phyloP scores from a whole-genome alignment of 2,797 vertebrate species.

The Sebastes oblongus region DNA sequence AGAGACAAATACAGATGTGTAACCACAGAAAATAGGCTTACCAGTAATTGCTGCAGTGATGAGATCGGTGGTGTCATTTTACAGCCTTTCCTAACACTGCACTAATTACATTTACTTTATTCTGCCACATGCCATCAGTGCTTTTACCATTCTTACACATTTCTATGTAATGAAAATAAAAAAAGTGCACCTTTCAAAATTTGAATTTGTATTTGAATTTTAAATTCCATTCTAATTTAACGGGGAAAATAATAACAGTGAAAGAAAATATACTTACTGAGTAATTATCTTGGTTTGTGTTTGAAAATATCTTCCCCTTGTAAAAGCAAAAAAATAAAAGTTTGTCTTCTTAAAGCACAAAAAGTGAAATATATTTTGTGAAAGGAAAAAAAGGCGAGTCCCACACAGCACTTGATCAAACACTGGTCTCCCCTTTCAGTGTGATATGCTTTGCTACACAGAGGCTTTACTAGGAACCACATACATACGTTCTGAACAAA shows the following conservation, averaged over 20 bases:
- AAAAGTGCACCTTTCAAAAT: conserved; percentile 32
- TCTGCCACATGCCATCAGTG: conserved; percentile 41
- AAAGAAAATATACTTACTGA: conserved; percentile 68
- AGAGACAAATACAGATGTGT: not conserved
- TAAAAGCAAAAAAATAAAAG: conserved; percentile 15
- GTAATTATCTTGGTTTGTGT: conserved; percentile 41
- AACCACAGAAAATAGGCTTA: conserved; percentile 16
- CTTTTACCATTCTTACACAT: not conserved
- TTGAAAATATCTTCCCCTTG: conserved; percentile 49
- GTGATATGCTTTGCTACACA: not conserved
- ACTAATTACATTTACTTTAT: conserved; percentile 57
- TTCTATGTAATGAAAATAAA: conserved; percentile 1
- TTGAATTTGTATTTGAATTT: conserved; percentile 14
- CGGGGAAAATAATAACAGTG: not conserved
- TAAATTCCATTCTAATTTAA: conserved; percentile 17
- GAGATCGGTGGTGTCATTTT: conserved; percentile 72
- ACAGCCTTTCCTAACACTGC: conserved; percentile 43
- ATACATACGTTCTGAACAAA: conserved; percentile 46
- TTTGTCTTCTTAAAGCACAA: conserved; percentile 25
- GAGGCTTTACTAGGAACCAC: conserved; percentile 45
- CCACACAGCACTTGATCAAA: conserved; percentile 35
- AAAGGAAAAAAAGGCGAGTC: conserved; percentile 64
- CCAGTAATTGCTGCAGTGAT: conserved; percentile 57
- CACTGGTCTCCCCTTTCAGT: conserved; percentile 10
- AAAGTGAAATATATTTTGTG: conserved; percentile 28